Evolutionary conservation across 2,797 vertebrate genomes (phyloP).

Genomic region (Anabas testudineus): DNA sequence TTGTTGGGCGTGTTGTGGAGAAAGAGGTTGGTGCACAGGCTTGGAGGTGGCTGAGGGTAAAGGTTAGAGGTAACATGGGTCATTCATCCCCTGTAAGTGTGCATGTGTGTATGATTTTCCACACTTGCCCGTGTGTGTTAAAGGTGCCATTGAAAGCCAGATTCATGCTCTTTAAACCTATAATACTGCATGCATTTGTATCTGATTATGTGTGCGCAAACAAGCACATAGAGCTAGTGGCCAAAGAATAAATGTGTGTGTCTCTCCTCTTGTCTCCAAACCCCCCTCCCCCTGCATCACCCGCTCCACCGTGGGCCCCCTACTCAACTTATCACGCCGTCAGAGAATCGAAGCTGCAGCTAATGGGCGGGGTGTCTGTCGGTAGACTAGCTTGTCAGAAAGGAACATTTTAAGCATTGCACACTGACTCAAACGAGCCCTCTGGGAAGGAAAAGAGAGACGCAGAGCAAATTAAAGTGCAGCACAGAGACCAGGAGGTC

Average conservation of each 20-base stretch:
- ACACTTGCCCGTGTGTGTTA: constrained; percentile 58
- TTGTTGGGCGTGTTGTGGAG: constrained; percentile 41
- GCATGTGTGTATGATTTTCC: constrained; percentile 11
- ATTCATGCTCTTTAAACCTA: constrained; percentile 60
- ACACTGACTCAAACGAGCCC: constrained; percentile 49
- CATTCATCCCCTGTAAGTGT: constrained; percentile 50
- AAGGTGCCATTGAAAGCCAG: constrained; percentile 65
- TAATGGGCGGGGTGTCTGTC: constrained; percentile 75
- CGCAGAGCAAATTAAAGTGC: constrained; percentile 30
- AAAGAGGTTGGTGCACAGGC: constrained; percentile 20
- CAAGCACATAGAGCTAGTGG: background rate
- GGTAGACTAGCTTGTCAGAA: constrained; percentile 50
- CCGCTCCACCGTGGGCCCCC: constrained; percentile 26
- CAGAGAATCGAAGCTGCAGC: constrained; percentile 69
- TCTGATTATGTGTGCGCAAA: constrained; percentile 10
- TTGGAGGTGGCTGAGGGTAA: constrained; percentile 54
- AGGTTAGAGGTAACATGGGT: constrained; percentile 66
- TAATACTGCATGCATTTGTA: constrained; percentile 24
- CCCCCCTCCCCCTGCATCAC: background rate
- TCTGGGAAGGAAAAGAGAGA: constrained; percentile 40
- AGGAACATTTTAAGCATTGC: constrained; percentile 47
- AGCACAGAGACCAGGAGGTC: constrained; percentile 11
- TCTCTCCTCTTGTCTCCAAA: constrained; percentile 36
- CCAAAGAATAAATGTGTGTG: constrained; percentile 49
- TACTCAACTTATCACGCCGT: constrained; percentile 72